phyloP scores from a whole-genome alignment of 2,888 invertebrate species.

The Lochmaea crataegi region DNA sequence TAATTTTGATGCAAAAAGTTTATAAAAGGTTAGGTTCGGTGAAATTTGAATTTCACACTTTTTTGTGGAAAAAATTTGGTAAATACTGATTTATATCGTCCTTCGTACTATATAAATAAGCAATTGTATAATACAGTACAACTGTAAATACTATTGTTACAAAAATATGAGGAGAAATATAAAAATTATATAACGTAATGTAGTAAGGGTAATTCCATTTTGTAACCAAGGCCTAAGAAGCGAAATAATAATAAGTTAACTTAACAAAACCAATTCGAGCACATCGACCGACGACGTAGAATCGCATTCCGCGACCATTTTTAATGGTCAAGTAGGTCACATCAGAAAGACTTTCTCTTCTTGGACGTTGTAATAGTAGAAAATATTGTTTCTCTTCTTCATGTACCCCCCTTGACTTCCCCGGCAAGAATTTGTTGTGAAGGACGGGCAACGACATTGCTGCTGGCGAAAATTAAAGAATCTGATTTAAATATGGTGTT shows the following conservation, averaged over 20 bases:
- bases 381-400: constrained; percentile 41
- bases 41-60: no score
- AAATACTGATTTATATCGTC: no score
- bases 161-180: not conserved
- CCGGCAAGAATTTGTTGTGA: constrained; percentile 41
- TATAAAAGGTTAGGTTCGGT: no score
- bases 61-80: no score
- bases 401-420: constrained; percentile 13
- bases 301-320: constrained; percentile 55
- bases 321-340: constrained; percentile 56
- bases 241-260: constrained; percentile 3
- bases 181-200: not conserved
- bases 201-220: constrained; percentile 12
- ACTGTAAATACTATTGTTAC: not conserved
- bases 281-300: constrained; percentile 41
- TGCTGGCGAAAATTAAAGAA: constrained; percentile 42
- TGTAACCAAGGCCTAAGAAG: constrained; percentile 12
- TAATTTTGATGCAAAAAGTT: no score
- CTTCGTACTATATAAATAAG: no score
- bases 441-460: constrained; percentile 59
- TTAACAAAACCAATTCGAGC: constrained; percentile 23
- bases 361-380: constrained; percentile 47
- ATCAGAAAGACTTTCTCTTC: constrained; percentile 58
- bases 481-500: constrained; percentile 24
- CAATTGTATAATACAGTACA: not conserved